Evolutionary conservation across 2,888 invertebrate genomes (phyloP).

Genomic region (Drosophila eohydei): DNA sequence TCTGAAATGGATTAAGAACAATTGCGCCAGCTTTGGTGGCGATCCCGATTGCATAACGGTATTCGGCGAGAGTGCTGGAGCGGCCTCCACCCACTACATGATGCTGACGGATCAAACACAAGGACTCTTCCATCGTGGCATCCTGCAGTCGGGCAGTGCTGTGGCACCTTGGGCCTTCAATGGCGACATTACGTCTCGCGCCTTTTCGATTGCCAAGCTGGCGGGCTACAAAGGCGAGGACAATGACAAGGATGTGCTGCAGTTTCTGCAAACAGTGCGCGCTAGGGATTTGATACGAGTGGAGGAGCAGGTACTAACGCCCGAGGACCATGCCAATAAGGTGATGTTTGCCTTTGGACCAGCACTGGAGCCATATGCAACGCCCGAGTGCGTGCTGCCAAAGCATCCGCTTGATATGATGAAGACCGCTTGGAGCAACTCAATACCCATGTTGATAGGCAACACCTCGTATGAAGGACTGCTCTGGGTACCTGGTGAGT

Average conservation of each 20-base stretch:
- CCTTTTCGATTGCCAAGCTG: slow-evolving; percentile 79
- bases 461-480: slow-evolving; percentile 83
- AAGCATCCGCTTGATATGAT: slow-evolving; percentile 82
- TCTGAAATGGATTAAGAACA: slow-evolving; percentile 86
- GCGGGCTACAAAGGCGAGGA: slow-evolving; percentile 82
- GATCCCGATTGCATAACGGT: slow-evolving; percentile 86
- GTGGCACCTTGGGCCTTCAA: slow-evolving; percentile 76
- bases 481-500: slow-evolving; percentile 72
- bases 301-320: slow-evolving; percentile 76
- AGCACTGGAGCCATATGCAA: slow-evolving; percentile 81
- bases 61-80: slow-evolving; percentile 86
- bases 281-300: slow-evolving; percentile 76
- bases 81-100: slow-evolving; percentile 85
- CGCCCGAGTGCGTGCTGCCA: slow-evolving; percentile 82
- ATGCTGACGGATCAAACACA: slow-evolving; percentile 86
- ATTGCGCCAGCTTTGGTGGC: slow-evolving; percentile 86
- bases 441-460: slow-evolving; percentile 83
- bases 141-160: slow-evolving; percentile 83
- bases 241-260: slow-evolving; percentile 83
- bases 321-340: slow-evolving; percentile 71
- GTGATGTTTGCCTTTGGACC: slow-evolving; percentile 82
- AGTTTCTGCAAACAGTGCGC: slow-evolving; percentile 81
- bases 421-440: slow-evolving; percentile 83
- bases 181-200: slow-evolving; percentile 65
- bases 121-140: slow-evolving; percentile 83